Evolutionary conservation across 2,888 invertebrate species (phyloP).

Genomic region (Phortica magna): DNA sequence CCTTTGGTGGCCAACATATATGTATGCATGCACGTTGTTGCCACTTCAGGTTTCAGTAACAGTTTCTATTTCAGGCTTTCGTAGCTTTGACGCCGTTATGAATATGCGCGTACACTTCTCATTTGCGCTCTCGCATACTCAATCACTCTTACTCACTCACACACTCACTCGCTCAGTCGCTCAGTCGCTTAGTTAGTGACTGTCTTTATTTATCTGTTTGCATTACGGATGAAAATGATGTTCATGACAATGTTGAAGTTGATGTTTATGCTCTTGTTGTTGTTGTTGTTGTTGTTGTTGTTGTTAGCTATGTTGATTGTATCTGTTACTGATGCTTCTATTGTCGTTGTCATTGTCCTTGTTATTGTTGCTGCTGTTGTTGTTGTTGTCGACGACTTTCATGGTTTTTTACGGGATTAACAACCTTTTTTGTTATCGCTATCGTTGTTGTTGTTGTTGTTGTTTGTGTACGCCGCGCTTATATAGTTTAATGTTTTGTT

Average conservation of each 20-base stretch:
- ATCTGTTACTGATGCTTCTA: not conserved
- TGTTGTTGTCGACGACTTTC: not conserved
- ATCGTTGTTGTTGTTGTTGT: not conserved
- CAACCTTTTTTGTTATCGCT: slow-evolving; percentile 2
- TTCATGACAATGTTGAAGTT: too few species aligned
- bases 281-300: slow-evolving; percentile 5
- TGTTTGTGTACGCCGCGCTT: not conserved
- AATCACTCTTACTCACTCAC: not conserved
- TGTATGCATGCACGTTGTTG: slow-evolving; percentile 49
- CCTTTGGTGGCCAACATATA: slow-evolving; percentile 51
- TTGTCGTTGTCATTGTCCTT: not conserved
- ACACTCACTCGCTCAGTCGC: slow-evolving; percentile 22
- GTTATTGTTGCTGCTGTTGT: too few species aligned
- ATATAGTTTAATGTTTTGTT: too few species aligned
- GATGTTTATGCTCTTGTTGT: too few species aligned
- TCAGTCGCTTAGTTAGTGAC: too few species aligned
- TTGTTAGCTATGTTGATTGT: not conserved
- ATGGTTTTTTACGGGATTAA: slow-evolving; percentile 12
- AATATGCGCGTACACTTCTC: slow-evolving; percentile 28
- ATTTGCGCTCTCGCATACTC: not conserved
- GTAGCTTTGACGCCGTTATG: not conserved
- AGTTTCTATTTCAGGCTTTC: slow-evolving; percentile 30
- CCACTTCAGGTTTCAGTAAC: slow-evolving; percentile 40
- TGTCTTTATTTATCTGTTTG: too few species aligned
- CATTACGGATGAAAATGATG: too few species aligned